Evolutionary conservation across 2,888 invertebrate genomes (phyloP).

Genomic region (Trilocha varians): DNA sequence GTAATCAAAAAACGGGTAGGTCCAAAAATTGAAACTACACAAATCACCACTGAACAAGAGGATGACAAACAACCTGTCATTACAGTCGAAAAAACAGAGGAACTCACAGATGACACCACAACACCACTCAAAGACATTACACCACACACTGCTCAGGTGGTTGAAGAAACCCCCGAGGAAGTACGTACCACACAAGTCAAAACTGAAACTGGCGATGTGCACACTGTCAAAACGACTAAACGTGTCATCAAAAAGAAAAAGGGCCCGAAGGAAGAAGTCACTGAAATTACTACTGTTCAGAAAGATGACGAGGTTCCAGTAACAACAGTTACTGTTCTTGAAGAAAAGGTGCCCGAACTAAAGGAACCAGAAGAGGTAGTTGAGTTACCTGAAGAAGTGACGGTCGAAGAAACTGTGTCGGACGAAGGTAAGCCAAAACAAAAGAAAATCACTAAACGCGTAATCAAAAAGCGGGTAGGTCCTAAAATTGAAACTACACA

Average conservation of each 20-base stretch:
- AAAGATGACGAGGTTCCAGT: slow-evolving; percentile 20
- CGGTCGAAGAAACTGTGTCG: slow-evolving; percentile 23
- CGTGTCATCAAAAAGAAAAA: slow-evolving; percentile 28
- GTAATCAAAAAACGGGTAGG: slow-evolving; percentile 12
- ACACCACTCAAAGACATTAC: too few species aligned
- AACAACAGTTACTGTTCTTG: slow-evolving; percentile 14
- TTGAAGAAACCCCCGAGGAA: too few species aligned
- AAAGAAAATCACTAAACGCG: slow-evolving; percentile 35
- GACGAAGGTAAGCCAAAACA: slow-evolving; percentile 32
- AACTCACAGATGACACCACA: too few species aligned
- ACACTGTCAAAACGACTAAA: too few species aligned
- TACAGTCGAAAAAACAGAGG: too few species aligned
- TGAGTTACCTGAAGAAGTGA: slow-evolving; percentile 37
- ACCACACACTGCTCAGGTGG: too few species aligned
- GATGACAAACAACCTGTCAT: slow-evolving; percentile 31
- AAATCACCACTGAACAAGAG: slow-evolving; percentile 46
- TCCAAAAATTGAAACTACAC: too few species aligned
- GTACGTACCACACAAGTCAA: too few species aligned
- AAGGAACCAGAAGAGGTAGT: slow-evolving; percentile 17
- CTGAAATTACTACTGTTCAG: slow-evolving; percentile 18
- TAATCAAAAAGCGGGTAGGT: slow-evolving; percentile 46
- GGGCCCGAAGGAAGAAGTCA: slow-evolving; percentile 16
- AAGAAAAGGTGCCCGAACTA: slow-evolving; percentile 20
- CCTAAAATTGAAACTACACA: slow-evolving; percentile 26
- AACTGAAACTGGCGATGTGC: too few species aligned